Evolutionary conservation across 2,113 vertebrate species (phyloP).

Genomic region (Antechinus stuartii): DNA sequence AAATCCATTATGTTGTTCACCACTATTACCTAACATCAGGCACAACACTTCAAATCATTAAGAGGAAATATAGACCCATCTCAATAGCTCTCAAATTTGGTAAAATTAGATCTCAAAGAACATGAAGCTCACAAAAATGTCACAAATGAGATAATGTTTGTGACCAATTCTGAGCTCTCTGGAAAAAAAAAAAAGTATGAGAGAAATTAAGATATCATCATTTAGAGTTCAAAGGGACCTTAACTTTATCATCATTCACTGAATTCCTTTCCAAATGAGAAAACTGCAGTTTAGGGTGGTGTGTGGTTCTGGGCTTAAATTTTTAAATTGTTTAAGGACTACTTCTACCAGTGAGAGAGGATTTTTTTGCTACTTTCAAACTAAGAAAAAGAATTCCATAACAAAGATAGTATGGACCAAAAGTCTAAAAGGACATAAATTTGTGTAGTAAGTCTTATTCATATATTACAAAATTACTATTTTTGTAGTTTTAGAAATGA

Average conservation of each 20-base stretch:
- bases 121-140: not conserved
- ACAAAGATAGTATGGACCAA: constrained; percentile 27
- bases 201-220: not conserved
- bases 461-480: not conserved
- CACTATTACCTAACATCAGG: not conserved
- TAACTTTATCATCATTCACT: not conserved
- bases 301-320: not conserved
- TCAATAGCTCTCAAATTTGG: not conserved
- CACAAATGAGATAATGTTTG: not conserved
- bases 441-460: not conserved
- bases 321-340: not conserved
- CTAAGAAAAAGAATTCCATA: constrained; percentile 2
- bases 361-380: constrained; percentile 4
- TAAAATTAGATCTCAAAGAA: not conserved
- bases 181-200: not conserved
- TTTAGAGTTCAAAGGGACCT: not conserved
- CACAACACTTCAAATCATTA: not conserved
- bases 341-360: not conserved
- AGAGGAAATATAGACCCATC: not conserved
- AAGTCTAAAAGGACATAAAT: not conserved
- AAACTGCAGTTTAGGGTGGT: not conserved
- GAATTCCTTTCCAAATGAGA: not conserved
- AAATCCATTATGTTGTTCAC: not conserved
- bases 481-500: not conserved
- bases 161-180: constrained; percentile 9